A percentile compares a stretch with the other conserved stretches of the same genome.
Conservation (phyloP, 2,797 vertebrate genomes). For the Sebastes cheni region DNA sequence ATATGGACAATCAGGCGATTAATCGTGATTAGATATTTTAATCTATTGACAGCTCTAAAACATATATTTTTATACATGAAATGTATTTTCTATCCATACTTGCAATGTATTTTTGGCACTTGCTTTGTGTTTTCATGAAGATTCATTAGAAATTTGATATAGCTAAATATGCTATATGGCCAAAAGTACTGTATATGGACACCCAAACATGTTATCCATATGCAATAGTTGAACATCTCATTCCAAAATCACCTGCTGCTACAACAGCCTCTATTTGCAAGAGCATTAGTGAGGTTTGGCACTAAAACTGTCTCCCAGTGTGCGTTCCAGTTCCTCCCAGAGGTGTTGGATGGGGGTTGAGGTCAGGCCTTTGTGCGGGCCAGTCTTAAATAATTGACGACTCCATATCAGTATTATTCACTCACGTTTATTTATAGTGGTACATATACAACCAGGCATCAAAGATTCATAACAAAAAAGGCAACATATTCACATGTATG, state of each 20-base stretch:
- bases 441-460: conserved; percentile 39
- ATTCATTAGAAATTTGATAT: not conserved
- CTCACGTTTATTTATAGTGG: conserved; percentile 70
- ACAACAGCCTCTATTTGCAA: not conserved
- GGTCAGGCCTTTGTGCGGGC: not conserved
- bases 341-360: not conserved
- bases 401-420: not conserved
- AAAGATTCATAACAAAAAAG: conserved; percentile 34
- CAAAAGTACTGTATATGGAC: not conserved
- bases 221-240: not conserved
- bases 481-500: conserved; percentile 42
- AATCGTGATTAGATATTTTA: too few relatives aligned
- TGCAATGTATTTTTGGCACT: not conserved
- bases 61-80: not conserved
- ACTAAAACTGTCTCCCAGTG: not conserved
- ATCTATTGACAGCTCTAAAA: not conserved
- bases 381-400: not conserved
- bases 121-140: not conserved
- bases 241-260: not conserved
- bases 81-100: not conserved
- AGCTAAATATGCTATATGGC: not conserved
- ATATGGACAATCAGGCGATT: too few relatives aligned
- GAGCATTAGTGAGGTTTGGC: not conserved
- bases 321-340: not conserved
- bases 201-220: not conserved